phyloP scores from a whole-genome alignment of 1,140 invertebrate genomes.

The Apis florea region DNA sequence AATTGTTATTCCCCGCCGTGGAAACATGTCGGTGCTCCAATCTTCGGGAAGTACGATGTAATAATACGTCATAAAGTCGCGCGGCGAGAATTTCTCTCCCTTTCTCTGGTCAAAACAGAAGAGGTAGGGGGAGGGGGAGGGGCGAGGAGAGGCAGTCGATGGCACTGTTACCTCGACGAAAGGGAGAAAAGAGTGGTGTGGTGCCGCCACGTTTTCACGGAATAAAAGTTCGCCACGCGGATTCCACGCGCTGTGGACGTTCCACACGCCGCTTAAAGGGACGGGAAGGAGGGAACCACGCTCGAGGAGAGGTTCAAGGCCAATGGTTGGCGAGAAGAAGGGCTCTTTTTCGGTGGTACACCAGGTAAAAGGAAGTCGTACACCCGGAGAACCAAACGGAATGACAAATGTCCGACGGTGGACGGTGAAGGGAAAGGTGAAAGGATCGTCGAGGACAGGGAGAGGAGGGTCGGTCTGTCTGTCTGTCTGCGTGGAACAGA shows the following conservation, averaged over 20 bases:
- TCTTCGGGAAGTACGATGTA: constrained; percentile 26
- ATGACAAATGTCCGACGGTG: constrained; percentile 73
- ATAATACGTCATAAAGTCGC: constrained; percentile 30
- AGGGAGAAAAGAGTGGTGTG: not conserved
- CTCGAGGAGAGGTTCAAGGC: constrained; percentile 61
- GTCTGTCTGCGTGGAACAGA: constrained; percentile 29
- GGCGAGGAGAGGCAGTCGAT: too few relatives aligned
- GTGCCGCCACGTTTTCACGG: not conserved
- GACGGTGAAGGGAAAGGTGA: constrained; percentile 71
- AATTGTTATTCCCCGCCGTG: not conserved
- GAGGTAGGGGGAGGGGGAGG: not conserved
- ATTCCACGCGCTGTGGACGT: not conserved
- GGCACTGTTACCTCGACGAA: not conserved
- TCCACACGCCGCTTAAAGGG: not conserved
- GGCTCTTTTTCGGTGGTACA: constrained; percentile 65
- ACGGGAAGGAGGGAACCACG: not conserved
- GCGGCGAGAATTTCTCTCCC: constrained; percentile 18
- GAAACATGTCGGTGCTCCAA: not conserved
- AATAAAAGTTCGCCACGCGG: constrained; percentile 21
- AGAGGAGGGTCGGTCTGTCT: constrained; percentile 19
- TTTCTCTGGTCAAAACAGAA: not conserved
- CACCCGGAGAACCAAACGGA: constrained; percentile 69
- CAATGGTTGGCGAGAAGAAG: constrained; percentile 63
- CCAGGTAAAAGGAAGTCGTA: constrained; percentile 76
- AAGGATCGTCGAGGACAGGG: constrained; percentile 30